Evolutionary conservation across 2,888 invertebrate genomes (phyloP).

Genomic region (Amiota minor): DNA sequence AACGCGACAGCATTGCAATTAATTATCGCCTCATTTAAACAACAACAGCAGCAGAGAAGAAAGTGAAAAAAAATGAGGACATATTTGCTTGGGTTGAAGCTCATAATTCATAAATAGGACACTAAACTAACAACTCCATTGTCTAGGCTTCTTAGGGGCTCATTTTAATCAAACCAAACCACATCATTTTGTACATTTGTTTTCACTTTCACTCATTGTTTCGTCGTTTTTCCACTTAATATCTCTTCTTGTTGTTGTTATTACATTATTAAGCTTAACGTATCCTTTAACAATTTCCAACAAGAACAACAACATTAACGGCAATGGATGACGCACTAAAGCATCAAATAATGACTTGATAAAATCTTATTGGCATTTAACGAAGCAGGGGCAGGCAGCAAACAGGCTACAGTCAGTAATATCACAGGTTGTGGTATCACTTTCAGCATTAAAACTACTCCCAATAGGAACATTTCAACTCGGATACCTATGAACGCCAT

Average conservation of each 20-base stretch:
- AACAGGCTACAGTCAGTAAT: neutral
- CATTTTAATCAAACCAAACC: no score
- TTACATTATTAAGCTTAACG: slow-evolving; percentile 2
- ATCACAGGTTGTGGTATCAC: neutral
- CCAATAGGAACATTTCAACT: slow-evolving; percentile 71
- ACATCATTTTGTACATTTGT: neutral
- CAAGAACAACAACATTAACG: neutral
- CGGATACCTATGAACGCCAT: neutral
- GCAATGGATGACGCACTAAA: neutral
- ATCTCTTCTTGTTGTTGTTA: slow-evolving; percentile 19
- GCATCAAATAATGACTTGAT: slow-evolving; percentile 62
- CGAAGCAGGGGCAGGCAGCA: neutral
- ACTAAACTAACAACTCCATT: neutral
- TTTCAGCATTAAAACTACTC: slow-evolving; percentile 61
- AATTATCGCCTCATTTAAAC: slow-evolving; percentile 71
- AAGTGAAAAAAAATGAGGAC: slow-evolving; percentile 15
- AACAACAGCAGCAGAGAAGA: slow-evolving; percentile 33
- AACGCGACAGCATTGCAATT: slow-evolving; percentile 66
- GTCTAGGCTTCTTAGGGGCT: no score
- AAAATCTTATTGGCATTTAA: slow-evolving; percentile 48
- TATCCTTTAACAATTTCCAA: slow-evolving; percentile 11
- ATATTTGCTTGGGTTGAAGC: slow-evolving; percentile 21
- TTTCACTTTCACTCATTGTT: neutral
- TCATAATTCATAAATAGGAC: neutral
- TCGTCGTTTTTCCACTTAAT: neutral